Conservation (phyloP, 2,113 vertebrate species). For the Dermatemys mawii region DNA sequence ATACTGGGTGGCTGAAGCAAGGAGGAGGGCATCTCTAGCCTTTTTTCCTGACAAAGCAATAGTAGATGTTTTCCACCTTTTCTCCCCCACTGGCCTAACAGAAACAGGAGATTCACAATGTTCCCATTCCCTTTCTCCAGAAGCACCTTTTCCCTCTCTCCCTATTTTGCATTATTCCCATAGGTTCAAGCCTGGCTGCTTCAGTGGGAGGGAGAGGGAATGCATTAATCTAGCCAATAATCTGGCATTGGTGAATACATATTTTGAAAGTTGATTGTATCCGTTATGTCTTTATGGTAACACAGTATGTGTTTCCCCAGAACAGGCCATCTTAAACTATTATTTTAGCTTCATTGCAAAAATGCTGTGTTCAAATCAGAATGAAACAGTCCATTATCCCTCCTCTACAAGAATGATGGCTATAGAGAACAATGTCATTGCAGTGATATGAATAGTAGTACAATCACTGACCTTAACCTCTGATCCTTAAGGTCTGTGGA, state of each 20-base stretch:
- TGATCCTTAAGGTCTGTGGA: neutral
- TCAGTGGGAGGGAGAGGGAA: neutral
- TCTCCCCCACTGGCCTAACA: neutral
- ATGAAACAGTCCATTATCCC: neutral
- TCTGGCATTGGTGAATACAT: neutral
- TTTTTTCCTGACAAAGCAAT: neutral
- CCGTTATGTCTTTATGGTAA: neutral
- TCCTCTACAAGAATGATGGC: neutral
- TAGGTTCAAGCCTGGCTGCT: neutral
- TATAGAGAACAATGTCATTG: neutral
- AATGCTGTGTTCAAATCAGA: neutral
- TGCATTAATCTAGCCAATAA: neutral
- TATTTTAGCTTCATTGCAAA: neutral
- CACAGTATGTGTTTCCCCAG: neutral
- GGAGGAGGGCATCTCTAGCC: neutral
- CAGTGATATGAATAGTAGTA: neutral
- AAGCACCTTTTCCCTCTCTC: neutral
- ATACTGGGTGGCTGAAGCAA: neutral
- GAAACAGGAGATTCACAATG: neutral
- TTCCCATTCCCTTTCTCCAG: neutral
- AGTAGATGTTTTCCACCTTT: neutral
- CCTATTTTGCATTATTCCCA: neutral
- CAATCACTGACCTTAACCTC: neutral
- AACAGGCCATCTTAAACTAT: neutral
- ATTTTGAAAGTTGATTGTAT: neutral